A percentile compares a stretch with the other conserved stretches of the same genome.
These are phyloP conservation scores for Spondyliosoma cantharus DNA, from an alignment of 2,797 vertebrate species.

Conservation along the genomic window DNA sequence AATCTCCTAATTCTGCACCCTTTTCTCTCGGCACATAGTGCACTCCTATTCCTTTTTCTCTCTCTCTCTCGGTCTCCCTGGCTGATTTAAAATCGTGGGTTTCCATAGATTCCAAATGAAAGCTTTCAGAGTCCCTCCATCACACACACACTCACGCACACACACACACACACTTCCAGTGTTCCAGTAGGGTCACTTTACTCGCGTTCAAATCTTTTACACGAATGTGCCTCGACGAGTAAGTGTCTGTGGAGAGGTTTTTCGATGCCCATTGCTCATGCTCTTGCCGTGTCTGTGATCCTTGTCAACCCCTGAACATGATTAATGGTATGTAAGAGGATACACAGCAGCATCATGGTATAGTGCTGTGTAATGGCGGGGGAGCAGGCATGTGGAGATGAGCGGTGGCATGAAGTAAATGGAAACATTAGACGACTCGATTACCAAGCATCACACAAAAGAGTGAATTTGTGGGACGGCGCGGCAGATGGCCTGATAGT, in stretches of 20 bases:
- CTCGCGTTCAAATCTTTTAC: conserved; percentile 58
- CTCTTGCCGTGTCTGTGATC: conserved; percentile 22
- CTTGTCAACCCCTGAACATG: conserved; percentile 36
- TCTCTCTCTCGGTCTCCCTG: conserved; percentile 34
- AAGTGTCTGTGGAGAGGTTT: conserved; percentile 38
- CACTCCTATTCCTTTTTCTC: conserved; percentile 47
- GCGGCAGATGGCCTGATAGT: conserved; percentile 73
- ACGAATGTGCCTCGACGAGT: conserved; percentile 16
- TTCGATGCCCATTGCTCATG: conserved; percentile 12
- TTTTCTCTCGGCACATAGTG: conserved; percentile 60
- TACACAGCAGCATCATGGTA: conserved; percentile 46
- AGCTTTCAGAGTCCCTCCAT: conserved; percentile 22
- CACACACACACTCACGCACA: conserved; percentile 24
- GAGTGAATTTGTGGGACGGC: conserved; percentile 52
- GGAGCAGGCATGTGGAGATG: conserved; percentile 47
- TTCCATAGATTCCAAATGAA: conserved; percentile 49
- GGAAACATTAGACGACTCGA: conserved; percentile 69
- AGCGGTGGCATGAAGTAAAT: conserved; percentile 49
- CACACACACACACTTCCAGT: conserved; percentile 14
- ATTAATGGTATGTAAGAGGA: conserved; percentile 68
- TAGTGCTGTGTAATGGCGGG: conserved; percentile 27
- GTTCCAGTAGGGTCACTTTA: conserved; percentile 53
- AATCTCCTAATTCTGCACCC: conserved; percentile 83
- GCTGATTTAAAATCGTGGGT: conserved; percentile 61
- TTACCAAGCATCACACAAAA: conserved; percentile 60